A percentile compares a stretch with the other conserved stretches of the same genome.
phyloP scores from a whole-genome alignment of 2,797 vertebrate genomes.

The Lepidocolaptes lacrymiger region DNA sequence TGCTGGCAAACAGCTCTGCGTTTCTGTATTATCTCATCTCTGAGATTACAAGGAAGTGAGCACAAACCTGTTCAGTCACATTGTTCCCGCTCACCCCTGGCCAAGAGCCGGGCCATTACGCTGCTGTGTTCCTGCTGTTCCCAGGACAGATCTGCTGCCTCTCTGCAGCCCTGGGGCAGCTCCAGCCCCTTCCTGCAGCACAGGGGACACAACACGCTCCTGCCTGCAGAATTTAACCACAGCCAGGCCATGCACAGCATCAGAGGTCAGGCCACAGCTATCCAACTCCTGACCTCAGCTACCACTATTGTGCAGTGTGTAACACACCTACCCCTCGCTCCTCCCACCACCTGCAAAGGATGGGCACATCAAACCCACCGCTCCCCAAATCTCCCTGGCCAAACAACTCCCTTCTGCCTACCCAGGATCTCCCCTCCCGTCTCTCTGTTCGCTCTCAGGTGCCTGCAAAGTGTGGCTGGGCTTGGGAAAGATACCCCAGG shows the following conservation, averaged over 20 bases:
- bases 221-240: background rate
- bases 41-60: background rate
- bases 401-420: background rate
- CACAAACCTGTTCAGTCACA: conserved; percentile 35
- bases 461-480: background rate
- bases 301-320: rapidly evolving
- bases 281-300: background rate
- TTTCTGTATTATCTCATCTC: background rate
- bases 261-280: rapidly evolving
- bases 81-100: background rate
- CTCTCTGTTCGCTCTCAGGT: background rate
- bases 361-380: rapidly evolving
- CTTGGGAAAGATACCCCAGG: background rate
- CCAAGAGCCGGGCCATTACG: background rate
- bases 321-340: background rate
- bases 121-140: background rate
- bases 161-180: background rate
- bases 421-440: background rate
- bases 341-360: background rate
- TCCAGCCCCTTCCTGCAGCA: background rate
- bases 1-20: background rate
- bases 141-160: background rate
- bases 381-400: rapidly evolving
- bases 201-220: rapidly evolving
- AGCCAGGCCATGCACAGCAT: background rate